Base-by-base conservation (phyloP, 2,888 invertebrate genomes). In the Eueremaeus valkanovi region DNA sequence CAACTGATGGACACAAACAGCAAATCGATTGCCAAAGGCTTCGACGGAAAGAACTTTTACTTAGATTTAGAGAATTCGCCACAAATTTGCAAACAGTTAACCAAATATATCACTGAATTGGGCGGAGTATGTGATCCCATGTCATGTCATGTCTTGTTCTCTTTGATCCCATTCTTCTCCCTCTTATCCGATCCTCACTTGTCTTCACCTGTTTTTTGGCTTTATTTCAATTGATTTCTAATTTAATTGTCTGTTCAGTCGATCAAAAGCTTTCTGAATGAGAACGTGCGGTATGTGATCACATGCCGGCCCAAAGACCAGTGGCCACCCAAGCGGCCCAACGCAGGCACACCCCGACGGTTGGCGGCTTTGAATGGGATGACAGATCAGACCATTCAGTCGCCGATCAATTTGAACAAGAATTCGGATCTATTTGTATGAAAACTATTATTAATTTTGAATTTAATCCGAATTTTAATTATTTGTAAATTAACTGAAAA, bases 1-100 rank as follows among this genome's bases (percentile, higher is more conserved):
- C 3, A 58, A 58, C n/a, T 51, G n/a, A 51, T 51, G 51, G 51
- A 51, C n/a, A 3, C 21, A 3, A n/a, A 51, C 6, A 16, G 51
- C n/a, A 51, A n/a, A 51, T 5, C 27, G 11, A 29, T 27, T 1
- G 27, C 58, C 9, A n/a, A n/a, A n/a, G 58, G 45, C 18, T 72
- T 72, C 49, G 29, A 45, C 16, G 45, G 45, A 13, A 45, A 72
- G 13, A 29, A 24, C 27, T 75, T 75, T 63, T 75, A 49, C 31
- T 51, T 75, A 18, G 75, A 75, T 31, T 16, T 58, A 21, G 58
- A 40, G 29, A 75, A 75, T 51, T 61, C 40, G 3, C 74, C 75
- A 5, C 72, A 72, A 66, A 5, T 75, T 11, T 6, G 1, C 11
- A 31, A 18, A 42, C 68, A 58, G 33, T 24, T 75, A 6, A n/a